A percentile compares a stretch with the other conserved stretches of the same genome.
phyloP scores from a whole-genome alignment of 2,888 invertebrate genomes.

The Arrhopalites spinosus region DNA sequence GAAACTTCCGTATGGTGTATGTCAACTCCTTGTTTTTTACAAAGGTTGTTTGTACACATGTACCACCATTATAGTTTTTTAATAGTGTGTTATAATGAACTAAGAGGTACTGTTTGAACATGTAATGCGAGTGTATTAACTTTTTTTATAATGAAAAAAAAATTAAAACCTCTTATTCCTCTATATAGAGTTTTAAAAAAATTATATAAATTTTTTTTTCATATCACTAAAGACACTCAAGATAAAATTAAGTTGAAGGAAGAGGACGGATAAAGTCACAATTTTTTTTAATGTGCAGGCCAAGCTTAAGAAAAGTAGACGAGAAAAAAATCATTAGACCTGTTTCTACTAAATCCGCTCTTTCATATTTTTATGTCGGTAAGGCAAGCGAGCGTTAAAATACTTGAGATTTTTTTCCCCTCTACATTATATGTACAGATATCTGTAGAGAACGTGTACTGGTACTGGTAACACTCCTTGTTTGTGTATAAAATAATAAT shows the following conservation, averaged over 20 bases:
- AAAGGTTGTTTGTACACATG: no score
- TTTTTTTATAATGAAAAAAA: neutral
- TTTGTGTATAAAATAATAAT: neutral
- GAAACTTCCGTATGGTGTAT: slow-evolving; percentile 25
- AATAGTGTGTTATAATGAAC: neutral
- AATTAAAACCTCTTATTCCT: neutral
- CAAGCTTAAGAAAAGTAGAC: no score
- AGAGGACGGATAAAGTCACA: slow-evolving; percentile 4
- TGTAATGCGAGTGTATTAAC: no score
- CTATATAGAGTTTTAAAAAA: no score
- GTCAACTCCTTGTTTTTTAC: neutral
- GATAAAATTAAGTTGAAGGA: no score
- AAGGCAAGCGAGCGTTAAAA: neutral
- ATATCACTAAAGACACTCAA: no score
- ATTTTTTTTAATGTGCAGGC: no score
- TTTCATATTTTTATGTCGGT: slow-evolving; percentile 3
- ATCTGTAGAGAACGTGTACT: no score
- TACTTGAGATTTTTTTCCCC: neutral
- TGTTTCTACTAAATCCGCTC: neutral
- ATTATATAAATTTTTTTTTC: no score
- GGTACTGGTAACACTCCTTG: neutral
- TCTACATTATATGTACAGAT: neutral
- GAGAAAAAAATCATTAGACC: neutral
- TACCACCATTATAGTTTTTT: no score
- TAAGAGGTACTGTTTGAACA: neutral